Evolutionary conservation across 2,888 invertebrate species (phyloP).

Genomic region (Smittia sp.): DNA sequence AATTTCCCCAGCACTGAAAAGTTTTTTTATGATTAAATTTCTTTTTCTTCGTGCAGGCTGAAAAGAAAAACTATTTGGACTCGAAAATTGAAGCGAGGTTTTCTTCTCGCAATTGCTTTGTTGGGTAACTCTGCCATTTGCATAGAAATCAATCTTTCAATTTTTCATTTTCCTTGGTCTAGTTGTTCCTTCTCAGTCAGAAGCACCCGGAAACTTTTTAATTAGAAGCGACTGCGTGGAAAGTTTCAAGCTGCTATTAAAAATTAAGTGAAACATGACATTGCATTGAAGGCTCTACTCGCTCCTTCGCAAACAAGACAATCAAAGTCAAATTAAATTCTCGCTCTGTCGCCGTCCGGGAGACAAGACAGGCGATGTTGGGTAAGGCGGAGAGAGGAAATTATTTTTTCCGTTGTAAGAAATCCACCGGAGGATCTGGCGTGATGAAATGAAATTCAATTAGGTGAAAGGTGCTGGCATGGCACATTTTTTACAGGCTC

Average conservation of each 20-base stretch:
- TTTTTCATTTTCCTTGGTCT: too few species aligned
- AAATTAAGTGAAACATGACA: too few species aligned
- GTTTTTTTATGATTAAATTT: too few species aligned
- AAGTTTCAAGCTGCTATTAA: not conserved
- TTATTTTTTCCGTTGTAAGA: not conserved
- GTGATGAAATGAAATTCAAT: conserved; percentile 23
- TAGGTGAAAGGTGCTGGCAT: conserved; percentile 10
- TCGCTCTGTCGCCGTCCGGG: not conserved
- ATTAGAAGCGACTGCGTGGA: not conserved
- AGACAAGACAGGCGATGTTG: not conserved
- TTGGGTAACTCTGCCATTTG: too few species aligned
- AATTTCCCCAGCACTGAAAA: too few species aligned
- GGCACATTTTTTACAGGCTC: not conserved
- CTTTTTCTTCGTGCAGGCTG: too few species aligned
- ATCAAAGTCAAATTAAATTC: conserved; percentile 6
- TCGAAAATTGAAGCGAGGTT: too few species aligned
- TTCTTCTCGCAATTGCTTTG: too few species aligned
- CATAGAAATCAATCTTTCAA: too few species aligned
- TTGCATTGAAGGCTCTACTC: not conserved
- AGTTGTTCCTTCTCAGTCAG: too few species aligned
- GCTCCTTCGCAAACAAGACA: not conserved
- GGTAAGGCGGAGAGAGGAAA: not conserved
- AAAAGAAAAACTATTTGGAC: too few species aligned
- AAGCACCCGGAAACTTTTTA: too few species aligned
- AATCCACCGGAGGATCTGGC: not conserved